Base-by-base conservation (phyloP, 2,113 vertebrate genomes). In the Empidonax traillii region DNA sequence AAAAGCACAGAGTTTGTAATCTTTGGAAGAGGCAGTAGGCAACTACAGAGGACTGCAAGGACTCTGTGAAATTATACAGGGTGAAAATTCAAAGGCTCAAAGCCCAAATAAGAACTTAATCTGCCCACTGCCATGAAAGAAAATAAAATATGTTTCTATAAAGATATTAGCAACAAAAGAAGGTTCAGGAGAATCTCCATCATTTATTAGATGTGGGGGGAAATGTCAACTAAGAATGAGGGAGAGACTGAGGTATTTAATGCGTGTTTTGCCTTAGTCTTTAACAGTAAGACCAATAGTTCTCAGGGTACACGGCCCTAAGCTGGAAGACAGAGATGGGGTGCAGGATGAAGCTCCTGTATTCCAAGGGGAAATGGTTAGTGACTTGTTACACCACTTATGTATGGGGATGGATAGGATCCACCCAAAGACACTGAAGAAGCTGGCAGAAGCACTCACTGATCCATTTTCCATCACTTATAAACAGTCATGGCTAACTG, bases 271-370 rank as follows among this genome's bases (percentile, higher is more conserved):
- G 46, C 21, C 21, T 62, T 5, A 43, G 49, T 28, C 39, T 35
- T 79, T 35, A 41, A 25, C 8, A 55, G 21, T 15, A 31, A 37
- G 33, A 62, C 3, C 30, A 62, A 6, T 44, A 71, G 14, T 43
- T 44, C 37, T 25, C 14, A 1, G 4, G 10, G 10, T 52, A 16
- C 4, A 8, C 12, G 24, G 31, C 5, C 12, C 16, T 52, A 3
- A 72, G 20, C 6, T 82, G 19, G 30, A 71, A n/a, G 33, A 25
- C 37, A 44, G 15, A 12, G 16, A 24, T 4, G 3, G 8, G 21
- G 39, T 44, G 13, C 22, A 63, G 39, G 52, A 53, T 11, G 16
- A 62, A 44, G 27, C 6, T 31, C 37, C 14, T 39, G 43, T 31
- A 62, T 39, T 39, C 59, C 24, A 39, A 27, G 25, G 35, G 35